Evolutionary conservation across 2,113 vertebrate species (phyloP), one percentile per base, ranked within the genome.

Genomic region (Hypocryptadius cinnamomeus): DNA sequence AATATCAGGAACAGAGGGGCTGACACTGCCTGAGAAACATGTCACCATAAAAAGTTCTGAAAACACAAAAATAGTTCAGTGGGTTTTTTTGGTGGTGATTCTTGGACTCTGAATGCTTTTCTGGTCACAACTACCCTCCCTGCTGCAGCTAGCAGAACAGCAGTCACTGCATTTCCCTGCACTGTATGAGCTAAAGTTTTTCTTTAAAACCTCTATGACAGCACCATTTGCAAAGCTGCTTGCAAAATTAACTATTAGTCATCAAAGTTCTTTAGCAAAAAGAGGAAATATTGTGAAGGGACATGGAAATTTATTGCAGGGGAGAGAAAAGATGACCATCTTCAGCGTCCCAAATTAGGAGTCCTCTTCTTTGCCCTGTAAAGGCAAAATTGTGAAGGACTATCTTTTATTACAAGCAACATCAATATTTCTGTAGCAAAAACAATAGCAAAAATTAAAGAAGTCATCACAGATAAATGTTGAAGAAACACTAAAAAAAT

Each of bases 31-130:
- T 53, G 61, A 79, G 79, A 56, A 92, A 81, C 73, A 74, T 28
- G 51, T 47, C 78, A 60, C 89, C 79, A 63, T 79, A 77, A 80
- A 87, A 87, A 92, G 84, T 89, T 63, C 51, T 88, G 64, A 89
- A 91, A 94, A 83, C 16, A 39, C 39, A 92, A 93, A 82, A 92
- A 89, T 87, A 91, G 73, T 60, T 82, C 81, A 77, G 80, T 82
- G 63, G 61, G 16, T 4, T 82, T 78, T 89, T 90, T 76, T 27
- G 5, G 64, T 94, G 57, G 86, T 50, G 69, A 57, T 83, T 87
- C 84, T 87, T 94, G 90, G 85, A 90, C 83, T 79, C 69, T 10
- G 25, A 82, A 80, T 64, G 65, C 59, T 91, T 87, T 94, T 94
- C 84, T 93, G 84, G 87, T 91, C 76, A 72, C 73, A 95, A 53